These are phyloP conservation scores for Saiga tatarica DNA, from an alignment of 2,113 vertebrate genomes.

Conservation along the genomic window DNA sequence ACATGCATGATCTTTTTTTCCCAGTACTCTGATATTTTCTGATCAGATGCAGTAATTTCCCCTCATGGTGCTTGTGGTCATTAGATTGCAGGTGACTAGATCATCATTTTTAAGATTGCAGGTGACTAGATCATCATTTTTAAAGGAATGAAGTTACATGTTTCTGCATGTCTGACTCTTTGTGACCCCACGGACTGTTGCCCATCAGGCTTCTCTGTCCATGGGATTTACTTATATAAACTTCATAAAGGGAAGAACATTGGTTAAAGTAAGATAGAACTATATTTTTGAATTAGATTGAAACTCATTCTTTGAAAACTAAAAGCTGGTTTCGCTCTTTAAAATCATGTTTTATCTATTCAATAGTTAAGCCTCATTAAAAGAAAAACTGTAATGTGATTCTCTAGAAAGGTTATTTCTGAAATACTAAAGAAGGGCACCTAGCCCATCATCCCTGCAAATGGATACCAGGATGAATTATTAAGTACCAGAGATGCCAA, in stretches of 20 bases:
- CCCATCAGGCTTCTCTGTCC: not conserved
- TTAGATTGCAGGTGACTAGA: not conserved
- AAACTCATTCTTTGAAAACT: not conserved
- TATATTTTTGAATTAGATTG: not conserved
- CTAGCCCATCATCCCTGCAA: not conserved
- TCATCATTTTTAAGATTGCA: not conserved
- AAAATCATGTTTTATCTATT: not conserved
- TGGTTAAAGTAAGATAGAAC: not conserved
- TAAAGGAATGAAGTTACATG: not conserved
- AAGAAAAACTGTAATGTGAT: not conserved
- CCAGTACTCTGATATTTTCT: not conserved
- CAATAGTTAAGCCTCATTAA: not conserved
- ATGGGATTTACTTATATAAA: not conserved
- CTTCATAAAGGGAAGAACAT: not conserved
- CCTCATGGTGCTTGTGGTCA: not conserved
- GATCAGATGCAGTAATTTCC: not conserved
- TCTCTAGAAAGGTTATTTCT: conserved; percentile 51
- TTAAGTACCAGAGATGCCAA: conserved; percentile 13
- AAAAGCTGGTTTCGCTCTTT: not conserved
- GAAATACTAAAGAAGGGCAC: conserved; percentile 39
- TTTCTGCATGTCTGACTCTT: not conserved
- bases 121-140: not conserved
- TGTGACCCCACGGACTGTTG: not conserved
- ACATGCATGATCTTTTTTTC: not conserved
- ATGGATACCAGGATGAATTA: conserved; percentile 32